A percentile compares a stretch with the other conserved stretches of the same genome.
phyloP scores from a whole-genome alignment of 2,888 invertebrate genomes.

The Erebia epiphron region DNA sequence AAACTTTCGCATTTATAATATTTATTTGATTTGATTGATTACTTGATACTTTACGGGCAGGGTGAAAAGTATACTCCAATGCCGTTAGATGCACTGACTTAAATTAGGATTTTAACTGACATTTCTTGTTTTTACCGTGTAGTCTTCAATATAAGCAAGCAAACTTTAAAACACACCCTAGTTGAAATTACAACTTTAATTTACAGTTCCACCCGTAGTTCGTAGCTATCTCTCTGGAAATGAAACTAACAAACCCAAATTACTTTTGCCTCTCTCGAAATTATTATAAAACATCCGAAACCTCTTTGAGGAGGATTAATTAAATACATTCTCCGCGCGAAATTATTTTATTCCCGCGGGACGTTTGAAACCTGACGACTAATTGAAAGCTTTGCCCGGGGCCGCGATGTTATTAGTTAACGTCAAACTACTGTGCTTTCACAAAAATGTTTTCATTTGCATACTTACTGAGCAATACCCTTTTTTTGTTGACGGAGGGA shows the following conservation, averaged over 20 bases:
- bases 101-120: too few species aligned
- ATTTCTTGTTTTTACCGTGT: too few species aligned
- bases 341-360: constrained; percentile 28
- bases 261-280: constrained; percentile 27
- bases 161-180: not conserved
- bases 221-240: constrained; percentile 3
- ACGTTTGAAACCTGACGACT: constrained; percentile 26
- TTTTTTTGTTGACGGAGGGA: not conserved
- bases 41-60: too few species aligned
- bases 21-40: too few species aligned
- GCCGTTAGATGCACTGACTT: too few species aligned
- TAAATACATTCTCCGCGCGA: constrained; percentile 46
- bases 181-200: not conserved
- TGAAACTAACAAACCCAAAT: constrained; percentile 23
- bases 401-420: constrained; percentile 14
- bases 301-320: constrained; percentile 50
- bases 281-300: constrained; percentile 41
- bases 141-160: too few species aligned
- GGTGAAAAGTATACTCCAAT: too few species aligned
- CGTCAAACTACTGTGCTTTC: constrained; percentile 1
- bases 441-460: not conserved
- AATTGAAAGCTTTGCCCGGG: constrained; percentile 17
- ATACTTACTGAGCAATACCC: too few species aligned
- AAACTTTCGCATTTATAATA: too few species aligned
- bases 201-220: not conserved